phyloP scores from a whole-genome alignment of 1,140 invertebrate species.

The Ostrea denselamellosa region DNA sequence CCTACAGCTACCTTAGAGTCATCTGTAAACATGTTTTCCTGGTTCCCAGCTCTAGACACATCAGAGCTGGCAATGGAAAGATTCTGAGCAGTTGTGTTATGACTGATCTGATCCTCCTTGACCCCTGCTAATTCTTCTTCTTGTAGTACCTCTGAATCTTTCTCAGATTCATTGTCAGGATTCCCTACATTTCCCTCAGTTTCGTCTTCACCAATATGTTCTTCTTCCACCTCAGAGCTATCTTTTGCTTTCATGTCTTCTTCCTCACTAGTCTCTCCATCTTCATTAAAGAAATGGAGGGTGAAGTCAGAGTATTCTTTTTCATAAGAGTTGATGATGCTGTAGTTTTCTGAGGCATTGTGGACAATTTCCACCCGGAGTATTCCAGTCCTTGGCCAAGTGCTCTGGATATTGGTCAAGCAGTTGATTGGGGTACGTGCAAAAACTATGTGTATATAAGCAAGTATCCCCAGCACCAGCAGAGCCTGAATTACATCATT shows the following conservation, averaged over 20 bases:
- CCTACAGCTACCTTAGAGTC: background rate
- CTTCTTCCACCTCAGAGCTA: background rate
- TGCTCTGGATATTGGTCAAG: slow-evolving; percentile 90
- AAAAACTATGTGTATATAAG: slow-evolving; percentile 97
- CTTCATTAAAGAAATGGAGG: slow-evolving; percentile 59
- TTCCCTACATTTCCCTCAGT: slow-evolving; percentile 1
- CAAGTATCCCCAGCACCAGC: slow-evolving; percentile 91
- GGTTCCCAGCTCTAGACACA: background rate
- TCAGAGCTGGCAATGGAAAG: background rate
- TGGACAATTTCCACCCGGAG: slow-evolving; percentile 95
- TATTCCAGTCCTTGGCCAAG: slow-evolving; percentile 97
- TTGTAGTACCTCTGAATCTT: background rate
- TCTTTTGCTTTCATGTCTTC: background rate
- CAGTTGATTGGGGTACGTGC: slow-evolving; percentile 95
- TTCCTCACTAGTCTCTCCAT: background rate
- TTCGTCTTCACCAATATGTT: slow-evolving; percentile 2
- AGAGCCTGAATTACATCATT: slow-evolving; percentile 84
- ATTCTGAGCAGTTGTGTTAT: background rate
- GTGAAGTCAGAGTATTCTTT: slow-evolving; percentile 76
- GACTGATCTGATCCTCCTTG: background rate
- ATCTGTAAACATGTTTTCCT: background rate
- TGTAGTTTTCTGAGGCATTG: slow-evolving; percentile 81
- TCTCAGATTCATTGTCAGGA: background rate
- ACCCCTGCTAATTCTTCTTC: background rate
- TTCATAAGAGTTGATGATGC: slow-evolving; percentile 76